phyloP scores from a whole-genome alignment of 2,113 vertebrate genomes.

The Petromus typicus region DNA sequence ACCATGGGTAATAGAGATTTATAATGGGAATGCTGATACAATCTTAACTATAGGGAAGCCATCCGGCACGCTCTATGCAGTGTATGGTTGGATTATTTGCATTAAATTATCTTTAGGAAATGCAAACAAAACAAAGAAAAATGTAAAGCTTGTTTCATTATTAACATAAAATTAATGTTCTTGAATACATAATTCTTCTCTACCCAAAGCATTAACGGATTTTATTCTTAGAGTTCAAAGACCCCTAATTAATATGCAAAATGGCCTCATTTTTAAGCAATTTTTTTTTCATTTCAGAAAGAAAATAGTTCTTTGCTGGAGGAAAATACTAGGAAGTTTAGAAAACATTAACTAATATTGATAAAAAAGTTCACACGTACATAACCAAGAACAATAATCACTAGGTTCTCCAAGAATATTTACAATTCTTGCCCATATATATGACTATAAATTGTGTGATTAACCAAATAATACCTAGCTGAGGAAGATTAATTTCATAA shows the following conservation, averaged over 20 bases:
- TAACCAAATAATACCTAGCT: constrained; percentile 74
- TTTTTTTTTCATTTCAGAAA: constrained; percentile 51
- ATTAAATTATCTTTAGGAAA: constrained; percentile 82
- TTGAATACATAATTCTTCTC: constrained; percentile 80
- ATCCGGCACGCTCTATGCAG: constrained; percentile 60
- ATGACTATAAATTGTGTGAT: constrained; percentile 66
- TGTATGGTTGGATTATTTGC: constrained; percentile 72
- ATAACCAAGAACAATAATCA: constrained; percentile 72
- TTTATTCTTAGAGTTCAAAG: constrained; percentile 81
- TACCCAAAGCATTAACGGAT: constrained; percentile 73
- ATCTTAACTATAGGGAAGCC: constrained; percentile 64
- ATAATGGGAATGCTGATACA: constrained; percentile 72
- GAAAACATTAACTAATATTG: constrained; percentile 77
- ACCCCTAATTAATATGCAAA: constrained; percentile 81
- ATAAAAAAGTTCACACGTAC: constrained; percentile 72
- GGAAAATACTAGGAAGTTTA: constrained; percentile 67
- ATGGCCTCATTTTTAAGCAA: constrained; percentile 77
- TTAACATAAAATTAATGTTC: constrained; percentile 85
- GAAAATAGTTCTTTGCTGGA: constrained; percentile 77
- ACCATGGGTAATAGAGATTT: constrained; percentile 74
- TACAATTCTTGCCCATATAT: constrained; percentile 70
- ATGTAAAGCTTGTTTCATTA: constrained; percentile 73
- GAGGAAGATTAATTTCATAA: constrained; percentile 60
- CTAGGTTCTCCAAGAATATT: constrained; percentile 72
- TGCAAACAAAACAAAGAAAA: constrained; percentile 79